Evolutionary conservation across 2,797 vertebrate species (phyloP).

Genomic region (Sibirionetta formosa): DNA sequence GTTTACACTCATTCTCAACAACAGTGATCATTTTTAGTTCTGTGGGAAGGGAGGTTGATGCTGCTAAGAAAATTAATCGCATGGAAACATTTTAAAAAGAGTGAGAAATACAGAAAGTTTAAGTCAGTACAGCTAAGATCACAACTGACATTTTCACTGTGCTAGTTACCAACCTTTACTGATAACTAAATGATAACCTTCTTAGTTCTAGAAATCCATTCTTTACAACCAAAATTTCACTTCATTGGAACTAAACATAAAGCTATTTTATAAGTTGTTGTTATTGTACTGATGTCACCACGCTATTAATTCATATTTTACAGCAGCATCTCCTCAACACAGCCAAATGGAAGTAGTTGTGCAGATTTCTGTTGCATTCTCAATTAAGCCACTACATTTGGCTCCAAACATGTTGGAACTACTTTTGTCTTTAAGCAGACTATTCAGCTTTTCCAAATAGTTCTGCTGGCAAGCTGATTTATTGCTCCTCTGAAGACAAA

Average conservation of each 20-base stretch:
- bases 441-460: neutral
- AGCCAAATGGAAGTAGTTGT: neutral
- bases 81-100: neutral
- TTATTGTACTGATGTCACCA: neutral
- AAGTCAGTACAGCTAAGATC: neutral
- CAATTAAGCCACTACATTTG: neutral
- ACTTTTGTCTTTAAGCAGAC: neutral
- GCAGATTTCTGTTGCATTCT: rapidly evolving
- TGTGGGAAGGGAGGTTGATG: neutral
- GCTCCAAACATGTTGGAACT: neutral
- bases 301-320: neutral
- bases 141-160: neutral
- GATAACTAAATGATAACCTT: rapidly evolving
- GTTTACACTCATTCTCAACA: neutral
- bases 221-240: neutral
- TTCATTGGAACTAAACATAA: neutral
- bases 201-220: neutral
- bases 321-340: neutral
- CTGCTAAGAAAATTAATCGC: neutral
- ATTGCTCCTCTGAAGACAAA: neutral
- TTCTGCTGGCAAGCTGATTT: neutral
- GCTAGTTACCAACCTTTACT: neutral
- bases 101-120: neutral
- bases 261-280: neutral
- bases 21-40: neutral